These are phyloP conservation scores for Tachina lurida DNA, from an alignment of 2,888 invertebrate species.

Conservation along the genomic window DNA sequence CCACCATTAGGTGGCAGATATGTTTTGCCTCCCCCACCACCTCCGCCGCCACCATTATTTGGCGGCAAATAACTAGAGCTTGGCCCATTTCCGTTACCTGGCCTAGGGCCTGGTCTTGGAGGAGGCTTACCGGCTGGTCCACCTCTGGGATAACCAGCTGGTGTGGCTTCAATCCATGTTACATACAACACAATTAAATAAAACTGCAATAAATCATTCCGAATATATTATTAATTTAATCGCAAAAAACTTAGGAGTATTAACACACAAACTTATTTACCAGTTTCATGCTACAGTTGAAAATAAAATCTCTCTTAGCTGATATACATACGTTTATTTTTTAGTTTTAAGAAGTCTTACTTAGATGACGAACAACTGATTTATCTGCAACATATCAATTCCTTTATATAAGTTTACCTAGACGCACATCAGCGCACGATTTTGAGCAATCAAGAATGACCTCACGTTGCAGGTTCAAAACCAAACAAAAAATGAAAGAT, in stretches of 20 bases:
- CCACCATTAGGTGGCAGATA: conserved; percentile 73
- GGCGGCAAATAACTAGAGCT: conserved; percentile 47
- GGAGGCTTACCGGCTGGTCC: conserved; percentile 68
- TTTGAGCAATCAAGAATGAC: conserved; percentile 47
- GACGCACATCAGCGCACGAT: conserved; percentile 17
- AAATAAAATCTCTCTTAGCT: neutral
- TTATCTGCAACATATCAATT: conserved; percentile 16
- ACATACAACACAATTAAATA: conserved; percentile 51
- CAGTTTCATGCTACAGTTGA: conserved; percentile 53
- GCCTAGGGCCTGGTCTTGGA: conserved; percentile 41
- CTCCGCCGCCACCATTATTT: conserved; percentile 65
- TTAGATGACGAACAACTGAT: conserved; percentile 43
- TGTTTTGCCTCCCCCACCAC: conserved; percentile 70
- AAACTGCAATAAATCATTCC: conserved; percentile 28
- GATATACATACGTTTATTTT: neutral
- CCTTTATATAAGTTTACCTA: conserved; percentile 56
- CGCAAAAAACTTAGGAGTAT: no score
- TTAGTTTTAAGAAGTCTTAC: conserved; percentile 32
- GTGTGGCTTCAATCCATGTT: conserved; percentile 70
- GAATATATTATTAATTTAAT: neutral
- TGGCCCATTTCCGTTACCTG: conserved; percentile 33
- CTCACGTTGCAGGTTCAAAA: conserved; percentile 71
- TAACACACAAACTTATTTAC: conserved; percentile 27
- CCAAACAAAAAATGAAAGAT: conserved; percentile 48
- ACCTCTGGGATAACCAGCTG: conserved; percentile 77